These are phyloP conservation scores for Drosophila paramelanica DNA, from an alignment of 2,888 invertebrate species.

Conservation along the genomic window DNA sequence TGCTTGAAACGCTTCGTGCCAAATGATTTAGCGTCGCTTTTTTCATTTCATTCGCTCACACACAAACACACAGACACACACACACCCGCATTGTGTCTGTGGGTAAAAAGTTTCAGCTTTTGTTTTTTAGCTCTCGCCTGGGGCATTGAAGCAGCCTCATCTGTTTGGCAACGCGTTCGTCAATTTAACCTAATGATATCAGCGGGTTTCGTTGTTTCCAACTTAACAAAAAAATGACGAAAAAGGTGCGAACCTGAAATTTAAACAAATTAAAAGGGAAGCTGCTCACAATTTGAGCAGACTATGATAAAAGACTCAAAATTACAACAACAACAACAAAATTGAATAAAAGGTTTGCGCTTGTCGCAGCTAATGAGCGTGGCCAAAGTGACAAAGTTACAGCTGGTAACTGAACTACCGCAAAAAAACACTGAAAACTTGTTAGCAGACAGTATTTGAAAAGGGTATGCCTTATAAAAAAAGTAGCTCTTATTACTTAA, in stretches of 20 bases:
- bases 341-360: slow-evolving; percentile 45
- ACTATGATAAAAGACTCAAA: slow-evolving; percentile 35
- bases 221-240: slow-evolving; percentile 1
- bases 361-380: slow-evolving; percentile 71
- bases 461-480: not conserved
- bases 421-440: not conserved
- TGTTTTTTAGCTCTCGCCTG: slow-evolving; percentile 58
- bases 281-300: slow-evolving; percentile 45
- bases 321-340: too few relatives aligned
- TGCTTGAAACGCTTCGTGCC: slow-evolving; percentile 78
- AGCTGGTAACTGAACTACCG: slow-evolving; percentile 40
- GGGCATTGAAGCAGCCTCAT: slow-evolving; percentile 60
- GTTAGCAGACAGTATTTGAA: not conserved
- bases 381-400: slow-evolving; percentile 60
- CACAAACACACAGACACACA: slow-evolving; percentile 9
- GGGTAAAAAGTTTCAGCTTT: slow-evolving; percentile 49
- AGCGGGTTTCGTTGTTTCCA: slow-evolving; percentile 32
- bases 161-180: slow-evolving; percentile 73
- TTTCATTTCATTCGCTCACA: slow-evolving; percentile 27
- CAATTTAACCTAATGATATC: slow-evolving; percentile 77
- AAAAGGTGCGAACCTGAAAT: slow-evolving; percentile 79
- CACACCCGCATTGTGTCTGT: slow-evolving; percentile 13
- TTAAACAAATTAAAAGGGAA: slow-evolving; percentile 76
- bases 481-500: not conserved
- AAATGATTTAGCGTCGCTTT: slow-evolving; percentile 72